Conservation (phyloP, 2,888 invertebrate genomes). For the Philereme transversata region DNA sequence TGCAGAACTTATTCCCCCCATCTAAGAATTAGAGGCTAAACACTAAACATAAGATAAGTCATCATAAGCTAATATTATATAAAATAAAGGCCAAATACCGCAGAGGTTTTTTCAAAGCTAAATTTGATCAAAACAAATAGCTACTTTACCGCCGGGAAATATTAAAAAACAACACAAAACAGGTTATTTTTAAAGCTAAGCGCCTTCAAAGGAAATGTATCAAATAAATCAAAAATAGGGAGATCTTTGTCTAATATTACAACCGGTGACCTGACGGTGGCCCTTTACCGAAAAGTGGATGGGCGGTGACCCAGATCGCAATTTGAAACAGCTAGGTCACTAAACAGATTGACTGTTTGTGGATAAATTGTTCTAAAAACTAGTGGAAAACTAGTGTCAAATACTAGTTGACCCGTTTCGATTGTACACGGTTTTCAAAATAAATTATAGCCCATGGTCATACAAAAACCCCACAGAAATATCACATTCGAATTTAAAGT, state of each 20-base stretch:
- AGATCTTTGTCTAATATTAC: conserved; percentile 32
- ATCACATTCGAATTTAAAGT: too few relatives aligned
- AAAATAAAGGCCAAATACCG: too few relatives aligned
- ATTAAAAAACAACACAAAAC: conserved; percentile 15
- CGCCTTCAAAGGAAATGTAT: conserved; percentile 25
- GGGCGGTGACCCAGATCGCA: conserved; percentile 23
- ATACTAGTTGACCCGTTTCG: too few relatives aligned
- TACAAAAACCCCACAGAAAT: too few relatives aligned
- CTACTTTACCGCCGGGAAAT: background rate
- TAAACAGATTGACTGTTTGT: background rate
- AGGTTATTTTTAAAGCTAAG: conserved; percentile 8
- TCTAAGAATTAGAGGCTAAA: too few relatives aligned
- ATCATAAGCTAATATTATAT: too few relatives aligned
- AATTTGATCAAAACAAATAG: background rate
- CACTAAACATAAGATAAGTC: too few relatives aligned
- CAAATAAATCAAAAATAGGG: conserved; percentile 37
- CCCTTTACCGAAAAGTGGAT: conserved; percentile 36
- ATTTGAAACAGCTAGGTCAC: conserved; percentile 19
- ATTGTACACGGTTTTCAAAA: too few relatives aligned
- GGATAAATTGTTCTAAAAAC: too few relatives aligned
- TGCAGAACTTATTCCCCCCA: too few relatives aligned
- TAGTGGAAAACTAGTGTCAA: too few relatives aligned
- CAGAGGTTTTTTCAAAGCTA: background rate
- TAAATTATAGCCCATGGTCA: too few relatives aligned
- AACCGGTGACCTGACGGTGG: conserved; percentile 33